These are phyloP conservation scores for Magallana gigas DNA, from an alignment of 1,140 invertebrate genomes.

Conservation along the genomic window DNA sequence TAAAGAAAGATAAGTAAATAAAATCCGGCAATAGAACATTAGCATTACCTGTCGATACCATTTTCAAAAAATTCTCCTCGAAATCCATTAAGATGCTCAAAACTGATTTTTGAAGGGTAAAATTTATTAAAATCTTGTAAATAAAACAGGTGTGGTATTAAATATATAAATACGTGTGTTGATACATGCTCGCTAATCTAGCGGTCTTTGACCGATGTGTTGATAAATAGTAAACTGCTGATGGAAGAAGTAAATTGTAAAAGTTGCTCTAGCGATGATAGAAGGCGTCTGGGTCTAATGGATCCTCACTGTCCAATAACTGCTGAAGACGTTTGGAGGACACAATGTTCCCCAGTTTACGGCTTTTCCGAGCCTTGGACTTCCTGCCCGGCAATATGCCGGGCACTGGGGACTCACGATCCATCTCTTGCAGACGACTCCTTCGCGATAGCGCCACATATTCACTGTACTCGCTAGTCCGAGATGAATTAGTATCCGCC, in stretches of 20 bases:
- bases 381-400: slow-evolving; percentile 39
- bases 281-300: slow-evolving; percentile 50
- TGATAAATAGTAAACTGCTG: neutral
- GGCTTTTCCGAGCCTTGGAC: neutral
- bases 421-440: slow-evolving; percentile 51
- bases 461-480: slow-evolving; percentile 36
- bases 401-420: slow-evolving; percentile 54
- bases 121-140: neutral
- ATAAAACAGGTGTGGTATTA: neutral
- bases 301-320: slow-evolving; percentile 52
- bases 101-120: neutral
- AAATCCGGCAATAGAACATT: neutral
- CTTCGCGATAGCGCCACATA: slow-evolving; percentile 30
- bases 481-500: slow-evolving; percentile 34
- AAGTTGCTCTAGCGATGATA: slow-evolving; percentile 36
- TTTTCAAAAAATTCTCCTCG: neutral
- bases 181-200: neutral
- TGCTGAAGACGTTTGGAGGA: slow-evolving; percentile 55
- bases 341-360: slow-evolving; percentile 56
- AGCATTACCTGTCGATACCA: neutral
- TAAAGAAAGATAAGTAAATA: slow-evolving; percentile 28
- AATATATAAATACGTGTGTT: too few relatives aligned
- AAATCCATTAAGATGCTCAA: neutral
- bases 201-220: neutral
- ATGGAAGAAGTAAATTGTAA: neutral